These are phyloP conservation scores for Myiopsitta monachus DNA, from an alignment of 2,113 vertebrate genomes.

Conservation along the genomic window DNA sequence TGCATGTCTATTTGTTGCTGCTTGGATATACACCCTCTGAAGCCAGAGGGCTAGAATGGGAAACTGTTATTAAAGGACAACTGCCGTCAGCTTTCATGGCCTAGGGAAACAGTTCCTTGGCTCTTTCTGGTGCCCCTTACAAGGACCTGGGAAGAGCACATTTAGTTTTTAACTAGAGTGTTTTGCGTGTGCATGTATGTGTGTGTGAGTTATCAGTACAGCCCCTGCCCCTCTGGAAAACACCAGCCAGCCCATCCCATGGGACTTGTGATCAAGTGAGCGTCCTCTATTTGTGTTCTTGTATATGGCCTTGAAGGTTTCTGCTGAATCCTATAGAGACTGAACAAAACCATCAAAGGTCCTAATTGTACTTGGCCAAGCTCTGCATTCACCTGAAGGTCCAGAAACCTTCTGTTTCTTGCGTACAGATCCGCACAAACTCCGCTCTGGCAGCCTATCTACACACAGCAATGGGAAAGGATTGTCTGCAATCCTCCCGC, in stretches of 20 bases:
- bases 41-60: conserved; percentile 2
- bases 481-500: neutral
- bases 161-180: neutral
- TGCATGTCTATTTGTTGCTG: neutral
- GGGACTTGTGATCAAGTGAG: neutral
- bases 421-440: neutral
- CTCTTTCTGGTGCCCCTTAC: neutral
- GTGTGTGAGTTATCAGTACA: neutral
- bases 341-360: neutral
- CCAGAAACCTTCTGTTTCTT: neutral
- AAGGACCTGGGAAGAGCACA: neutral
- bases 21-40: neutral
- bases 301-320: neutral
- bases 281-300: neutral
- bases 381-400: neutral
- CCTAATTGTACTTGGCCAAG: neutral
- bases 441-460: neutral
- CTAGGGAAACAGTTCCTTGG: neutral
- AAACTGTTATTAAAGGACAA: conserved; percentile 9
- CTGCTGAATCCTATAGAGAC: neutral
- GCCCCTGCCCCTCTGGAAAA: neutral
- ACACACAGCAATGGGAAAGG: neutral
- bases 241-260: neutral
- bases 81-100: neutral
- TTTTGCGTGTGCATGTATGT: neutral